Evolutionary conservation across 2,113 vertebrate genomes (phyloP).

Genomic region (Euleptes europaea): DNA sequence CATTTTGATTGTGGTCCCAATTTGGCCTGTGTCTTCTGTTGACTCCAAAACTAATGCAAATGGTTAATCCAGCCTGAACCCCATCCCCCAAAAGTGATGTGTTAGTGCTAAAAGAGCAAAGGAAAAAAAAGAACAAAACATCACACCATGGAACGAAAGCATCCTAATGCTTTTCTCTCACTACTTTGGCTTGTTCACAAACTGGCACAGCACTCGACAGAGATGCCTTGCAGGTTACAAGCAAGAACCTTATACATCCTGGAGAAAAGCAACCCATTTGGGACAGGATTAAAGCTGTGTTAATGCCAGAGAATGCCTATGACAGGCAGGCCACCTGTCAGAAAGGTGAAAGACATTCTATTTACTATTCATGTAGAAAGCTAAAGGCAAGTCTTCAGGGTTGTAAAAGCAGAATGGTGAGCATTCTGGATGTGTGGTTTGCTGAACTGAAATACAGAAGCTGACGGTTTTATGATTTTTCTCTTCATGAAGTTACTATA

Average conservation of each 20-base stretch:
- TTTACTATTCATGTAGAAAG: constrained; percentile 34
- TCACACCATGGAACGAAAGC: not conserved
- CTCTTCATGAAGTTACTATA: constrained; percentile 5
- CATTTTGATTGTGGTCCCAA: not conserved
- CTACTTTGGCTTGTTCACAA: not conserved
- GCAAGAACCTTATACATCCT: not conserved
- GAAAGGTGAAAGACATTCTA: not conserved
- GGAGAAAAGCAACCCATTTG: not conserved
- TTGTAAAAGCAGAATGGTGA: not conserved
- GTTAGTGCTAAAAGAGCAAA: not conserved
- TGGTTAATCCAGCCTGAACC: not conserved
- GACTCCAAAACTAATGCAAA: not conserved
- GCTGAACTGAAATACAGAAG: constrained; percentile 50
- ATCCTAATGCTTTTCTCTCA: not conserved
- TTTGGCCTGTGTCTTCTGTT: not conserved
- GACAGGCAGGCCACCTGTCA: not conserved
- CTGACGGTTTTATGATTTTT: constrained; percentile 57
- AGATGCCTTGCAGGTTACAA: not conserved
- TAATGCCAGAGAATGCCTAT: not conserved
- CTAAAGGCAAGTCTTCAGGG: constrained; percentile 18
- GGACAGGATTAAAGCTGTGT: not conserved
- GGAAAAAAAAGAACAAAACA: no score
- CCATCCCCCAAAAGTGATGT: not conserved
- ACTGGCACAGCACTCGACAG: not conserved
- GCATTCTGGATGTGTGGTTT: not conserved